Evolutionary conservation across 1,140 invertebrate species (phyloP).

Genomic region (Philotrypesis tridentata): DNA sequence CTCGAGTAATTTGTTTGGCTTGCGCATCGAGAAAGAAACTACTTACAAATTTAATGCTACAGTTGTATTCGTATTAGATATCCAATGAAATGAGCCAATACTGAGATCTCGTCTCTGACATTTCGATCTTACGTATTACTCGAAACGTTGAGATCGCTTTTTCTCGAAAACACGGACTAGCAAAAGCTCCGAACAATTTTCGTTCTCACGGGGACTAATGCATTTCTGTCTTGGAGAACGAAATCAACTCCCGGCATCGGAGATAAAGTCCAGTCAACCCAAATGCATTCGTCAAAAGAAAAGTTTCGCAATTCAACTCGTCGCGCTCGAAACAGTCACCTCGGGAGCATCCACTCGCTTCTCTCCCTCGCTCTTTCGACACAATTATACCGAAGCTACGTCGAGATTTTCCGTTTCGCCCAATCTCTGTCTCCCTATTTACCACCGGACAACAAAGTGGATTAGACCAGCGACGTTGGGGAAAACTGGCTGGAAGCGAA

Average conservation of each 20-base stretch:
- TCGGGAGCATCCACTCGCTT: neutral
- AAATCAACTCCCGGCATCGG: neutral
- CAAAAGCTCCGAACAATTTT: too few species aligned
- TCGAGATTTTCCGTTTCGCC: neutral
- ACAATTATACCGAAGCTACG: neutral
- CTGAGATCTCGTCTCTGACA: too few species aligned
- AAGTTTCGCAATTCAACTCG: neutral
- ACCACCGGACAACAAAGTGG: too few species aligned
- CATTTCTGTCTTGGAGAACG: neutral
- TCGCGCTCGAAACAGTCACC: neutral
- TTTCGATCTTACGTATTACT: too few species aligned
- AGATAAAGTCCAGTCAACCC: neutral
- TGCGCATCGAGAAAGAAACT: too few species aligned
- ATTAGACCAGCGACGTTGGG: neutral
- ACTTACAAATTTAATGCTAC: too few species aligned
- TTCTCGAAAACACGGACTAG: too few species aligned
- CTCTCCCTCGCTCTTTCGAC: neutral
- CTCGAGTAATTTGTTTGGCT: too few species aligned
- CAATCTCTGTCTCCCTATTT: neutral
- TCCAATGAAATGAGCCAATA: too few species aligned
- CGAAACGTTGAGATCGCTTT: too few species aligned
- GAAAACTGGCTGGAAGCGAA: too few species aligned
- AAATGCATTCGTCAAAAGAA: neutral
- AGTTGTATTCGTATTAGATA: too few species aligned
- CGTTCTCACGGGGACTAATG: neutral